Evolutionary conservation across 2,888 invertebrate genomes (phyloP).

Genomic region (Zootermopsis nevadensis): DNA sequence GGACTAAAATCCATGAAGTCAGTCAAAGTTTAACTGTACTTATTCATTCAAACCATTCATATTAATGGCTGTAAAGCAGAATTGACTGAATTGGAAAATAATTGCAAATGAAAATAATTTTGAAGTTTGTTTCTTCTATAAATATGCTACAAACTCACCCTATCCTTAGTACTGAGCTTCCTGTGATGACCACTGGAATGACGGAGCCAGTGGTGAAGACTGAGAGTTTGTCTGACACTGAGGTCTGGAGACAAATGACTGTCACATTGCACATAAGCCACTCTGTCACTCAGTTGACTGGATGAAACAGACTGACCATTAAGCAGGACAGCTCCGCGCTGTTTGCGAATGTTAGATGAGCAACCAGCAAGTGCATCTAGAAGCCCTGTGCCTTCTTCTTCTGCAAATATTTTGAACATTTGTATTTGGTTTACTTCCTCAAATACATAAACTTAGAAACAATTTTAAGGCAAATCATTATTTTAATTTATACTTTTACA

Average conservation of each 20-base stretch:
- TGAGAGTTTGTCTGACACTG: constrained; percentile 89
- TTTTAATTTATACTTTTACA: too few species aligned
- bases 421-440: background rate
- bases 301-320: constrained; percentile 87
- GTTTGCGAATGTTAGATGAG: constrained; percentile 66
- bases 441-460: constrained; percentile 23
- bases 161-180: constrained; percentile 57
- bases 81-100: too few species aligned
- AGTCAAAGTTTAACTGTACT: too few species aligned
- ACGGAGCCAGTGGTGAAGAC: constrained; percentile 83
- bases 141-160: constrained; percentile 63
- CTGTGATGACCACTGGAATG: constrained; percentile 54
- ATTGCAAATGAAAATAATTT: too few species aligned
- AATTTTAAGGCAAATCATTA: background rate
- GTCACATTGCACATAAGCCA: constrained; percentile 81
- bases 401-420: constrained; percentile 59
- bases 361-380: constrained; percentile 86
- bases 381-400: constrained; percentile 87
- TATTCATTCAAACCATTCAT: too few species aligned
- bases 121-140: too few species aligned
- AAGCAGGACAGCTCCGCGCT: constrained; percentile 82
- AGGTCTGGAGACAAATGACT: constrained; percentile 84
- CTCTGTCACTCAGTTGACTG: constrained; percentile 75
- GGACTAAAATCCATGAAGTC: too few species aligned
- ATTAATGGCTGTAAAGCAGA: too few species aligned